A percentile compares a stretch with the other conserved stretches of the same genome.
Conservation (phyloP, 2,797 vertebrate species). For the Nyctalus aviator region DNA sequence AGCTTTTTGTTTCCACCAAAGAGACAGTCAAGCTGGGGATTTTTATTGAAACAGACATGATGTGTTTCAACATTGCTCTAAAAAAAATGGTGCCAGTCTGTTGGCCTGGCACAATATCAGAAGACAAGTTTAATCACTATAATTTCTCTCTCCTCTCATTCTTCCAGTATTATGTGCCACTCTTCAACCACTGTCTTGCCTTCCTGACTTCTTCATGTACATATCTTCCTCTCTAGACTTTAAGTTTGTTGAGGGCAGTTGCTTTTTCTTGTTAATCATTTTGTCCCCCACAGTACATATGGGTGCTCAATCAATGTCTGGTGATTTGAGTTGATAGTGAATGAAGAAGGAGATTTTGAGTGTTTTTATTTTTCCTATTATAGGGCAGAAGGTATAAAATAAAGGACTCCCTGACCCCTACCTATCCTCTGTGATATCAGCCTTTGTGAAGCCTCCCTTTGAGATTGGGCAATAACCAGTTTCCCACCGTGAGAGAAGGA, state of each 20-base stretch:
- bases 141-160: not conserved
- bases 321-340: slow-evolving; percentile 25
- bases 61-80: slow-evolving; percentile 38
- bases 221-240: slow-evolving; percentile 7
- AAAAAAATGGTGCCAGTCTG: not conserved
- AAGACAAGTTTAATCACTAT: slow-evolving; percentile 9
- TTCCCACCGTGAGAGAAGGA: not conserved
- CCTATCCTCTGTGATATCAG: not conserved
- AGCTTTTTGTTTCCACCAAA: slow-evolving; percentile 28
- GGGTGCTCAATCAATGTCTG: not conserved
- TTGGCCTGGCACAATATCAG: not conserved
- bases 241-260: not conserved
- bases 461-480: slow-evolving; percentile 39
- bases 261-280: not conserved
- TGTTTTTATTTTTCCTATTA: not conserved
- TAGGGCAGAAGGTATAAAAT: slow-evolving; percentile 22
- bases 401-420: not conserved
- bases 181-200: not conserved
- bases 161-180: not conserved
- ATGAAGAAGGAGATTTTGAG: slow-evolving; percentile 34
- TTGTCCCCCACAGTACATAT: not conserved
- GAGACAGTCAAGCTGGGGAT: not conserved
- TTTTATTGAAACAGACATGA: slow-evolving; percentile 25
- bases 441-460: slow-evolving; percentile 40
- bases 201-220: not conserved